Evolutionary conservation across 2,113 vertebrate genomes (phyloP).

Genomic region (Aphelocoma coerulescens): DNA sequence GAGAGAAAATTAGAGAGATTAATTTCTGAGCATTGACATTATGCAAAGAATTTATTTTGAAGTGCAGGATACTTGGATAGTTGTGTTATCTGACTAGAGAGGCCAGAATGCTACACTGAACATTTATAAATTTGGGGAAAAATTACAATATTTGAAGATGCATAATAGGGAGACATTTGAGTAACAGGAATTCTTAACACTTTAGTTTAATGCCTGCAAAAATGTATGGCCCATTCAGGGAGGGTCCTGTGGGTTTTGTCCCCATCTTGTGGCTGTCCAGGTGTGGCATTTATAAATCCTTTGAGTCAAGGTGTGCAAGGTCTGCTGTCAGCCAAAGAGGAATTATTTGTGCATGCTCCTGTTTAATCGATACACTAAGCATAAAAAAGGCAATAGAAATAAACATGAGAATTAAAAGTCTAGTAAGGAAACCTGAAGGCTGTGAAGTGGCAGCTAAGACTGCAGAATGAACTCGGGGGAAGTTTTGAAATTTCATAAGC

Average conservation of each 20-base stretch:
- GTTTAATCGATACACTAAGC: neutral
- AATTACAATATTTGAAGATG: neutral
- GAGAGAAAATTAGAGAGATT: neutral
- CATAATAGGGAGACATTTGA: neutral
- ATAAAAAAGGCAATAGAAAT: neutral
- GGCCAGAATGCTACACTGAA: neutral
- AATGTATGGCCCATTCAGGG: neutral
- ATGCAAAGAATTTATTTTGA: neutral
- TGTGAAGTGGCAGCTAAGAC: neutral
- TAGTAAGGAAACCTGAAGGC: neutral
- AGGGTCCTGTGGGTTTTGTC: conserved; percentile 52
- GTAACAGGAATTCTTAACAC: neutral
- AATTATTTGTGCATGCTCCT: neutral
- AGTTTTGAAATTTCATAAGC: neutral
- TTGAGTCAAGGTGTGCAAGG: neutral
- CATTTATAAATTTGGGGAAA: neutral
- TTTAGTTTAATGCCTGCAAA: neutral
- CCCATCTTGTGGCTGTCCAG: conserved; percentile 57
- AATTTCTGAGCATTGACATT: neutral
- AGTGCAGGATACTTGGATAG: neutral
- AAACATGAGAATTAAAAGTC: neutral
- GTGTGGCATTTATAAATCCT: neutral
- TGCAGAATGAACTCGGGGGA: neutral
- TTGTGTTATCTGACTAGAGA: neutral
- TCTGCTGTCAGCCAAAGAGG: neutral